Percentiles rank a stretch among this genome's conserved stretches.
phyloP scores from a whole-genome alignment of 2,113 vertebrate genomes.

The Zapornia atra region DNA sequence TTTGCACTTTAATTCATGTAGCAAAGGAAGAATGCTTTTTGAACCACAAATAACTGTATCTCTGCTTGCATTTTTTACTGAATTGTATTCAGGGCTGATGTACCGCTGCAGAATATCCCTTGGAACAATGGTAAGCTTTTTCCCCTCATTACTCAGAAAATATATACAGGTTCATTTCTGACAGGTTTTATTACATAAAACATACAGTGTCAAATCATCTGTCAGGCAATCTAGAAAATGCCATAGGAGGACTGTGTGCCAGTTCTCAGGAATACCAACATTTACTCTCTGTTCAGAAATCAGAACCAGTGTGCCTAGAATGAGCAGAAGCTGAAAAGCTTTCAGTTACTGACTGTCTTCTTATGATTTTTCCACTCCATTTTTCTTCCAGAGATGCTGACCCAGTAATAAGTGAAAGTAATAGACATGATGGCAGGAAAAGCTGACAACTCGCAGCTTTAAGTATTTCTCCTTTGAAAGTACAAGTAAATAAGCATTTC shows the following conservation, averaged over 20 bases:
- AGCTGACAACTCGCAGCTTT: neutral
- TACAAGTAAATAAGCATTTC: neutral
- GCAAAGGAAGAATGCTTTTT: neutral
- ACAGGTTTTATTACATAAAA: neutral
- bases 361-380: neutral
- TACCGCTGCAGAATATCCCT: neutral
- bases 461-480: neutral
- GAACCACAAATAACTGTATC: neutral
- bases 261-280: neutral
- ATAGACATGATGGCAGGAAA: neutral
- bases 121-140: neutral
- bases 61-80: neutral
- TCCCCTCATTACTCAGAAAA: neutral
- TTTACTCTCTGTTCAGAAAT: neutral
- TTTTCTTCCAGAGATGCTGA: neutral
- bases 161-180: neutral
- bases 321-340: neutral
- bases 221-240: neutral
- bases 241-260: neutral
- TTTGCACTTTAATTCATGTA: neutral
- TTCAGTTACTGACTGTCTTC: neutral
- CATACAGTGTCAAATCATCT: neutral
- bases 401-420: slow-evolving; percentile 29
- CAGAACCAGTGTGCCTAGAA: neutral
- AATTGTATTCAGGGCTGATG: neutral